Base-by-base conservation (phyloP, 2,797 vertebrate genomes). In the Sebastes ruberrimus region DNA sequence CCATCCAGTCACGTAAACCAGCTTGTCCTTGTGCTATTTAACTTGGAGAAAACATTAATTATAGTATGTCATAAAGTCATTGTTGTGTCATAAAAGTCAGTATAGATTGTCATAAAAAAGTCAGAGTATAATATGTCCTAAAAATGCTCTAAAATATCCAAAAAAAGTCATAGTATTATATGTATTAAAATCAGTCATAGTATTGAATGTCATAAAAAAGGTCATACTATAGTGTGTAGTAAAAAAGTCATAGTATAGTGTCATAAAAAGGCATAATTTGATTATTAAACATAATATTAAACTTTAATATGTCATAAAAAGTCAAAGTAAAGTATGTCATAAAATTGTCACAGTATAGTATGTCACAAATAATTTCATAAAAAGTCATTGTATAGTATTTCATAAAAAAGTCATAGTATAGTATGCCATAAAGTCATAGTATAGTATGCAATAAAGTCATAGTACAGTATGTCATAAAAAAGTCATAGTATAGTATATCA, bases 21-120 rank as follows among this genome's bases (percentile, higher is more conserved):
- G 35, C 46, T 62, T 49, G 49, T 83, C 66, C 66, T 71, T 73
- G 53, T 74, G 33, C 53, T n/a, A 23, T 64, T 80, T 33, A 46
- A 30, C 14, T 33, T 4, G 1, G 6, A 76, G 18, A 53, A 77
- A 60, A 30, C 14, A 13, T 20, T n/a, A n/a, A 52, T 52, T 52
- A 20, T 52, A 52, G 49, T n/a, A n/a, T n/a, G 42, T 32, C 9
- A 32, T 42, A 52, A 52, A 52, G 49, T n/a, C 20, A n/a, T 52
- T 9, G 49, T 46, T 46, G 16, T 46, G 42, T 18, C 42, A 46
- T 46, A 42, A 32, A 59, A 57, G 25, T 57, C 56, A 27, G 6
- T 16, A 57, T 57, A 27, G 3, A 27, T 7, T 25, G 11, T 57
- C 13, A 16, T 27, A 16, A 59, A 28, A 57, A 57, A 56, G 11